Evolutionary conservation across 2,888 invertebrate species (phyloP).

Genomic region (Tachina fera): DNA sequence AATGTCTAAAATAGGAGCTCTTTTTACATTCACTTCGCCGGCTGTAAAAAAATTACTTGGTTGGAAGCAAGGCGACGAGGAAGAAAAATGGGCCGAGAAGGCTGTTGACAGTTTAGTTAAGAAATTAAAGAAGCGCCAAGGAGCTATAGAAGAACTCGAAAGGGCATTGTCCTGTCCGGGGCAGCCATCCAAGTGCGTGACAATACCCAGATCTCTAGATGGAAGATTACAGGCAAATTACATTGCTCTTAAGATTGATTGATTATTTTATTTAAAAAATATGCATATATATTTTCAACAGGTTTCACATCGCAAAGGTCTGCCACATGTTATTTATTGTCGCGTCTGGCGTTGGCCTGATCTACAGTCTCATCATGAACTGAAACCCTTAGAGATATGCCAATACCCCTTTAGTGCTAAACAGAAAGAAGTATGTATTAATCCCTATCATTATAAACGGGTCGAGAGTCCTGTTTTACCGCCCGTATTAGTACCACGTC

Average conservation of each 20-base stretch:
- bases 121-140: slow-evolving; percentile 97
- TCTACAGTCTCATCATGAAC: slow-evolving; percentile 98
- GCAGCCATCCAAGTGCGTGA: slow-evolving; percentile 98
- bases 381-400: slow-evolving; percentile 97
- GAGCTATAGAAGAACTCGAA: slow-evolving; percentile 96
- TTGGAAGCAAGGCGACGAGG: slow-evolving; percentile 99
- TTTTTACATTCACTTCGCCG: slow-evolving; percentile 98
- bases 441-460: slow-evolving; percentile 99
- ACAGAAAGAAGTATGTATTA: slow-evolving; percentile 99
- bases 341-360: slow-evolving; percentile 99
- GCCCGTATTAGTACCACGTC: slow-evolving; percentile 98
- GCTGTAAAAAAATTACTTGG: slow-evolving; percentile 97
- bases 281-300: slow-evolving; percentile 82
- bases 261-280: neutral
- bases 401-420: slow-evolving; percentile 98
- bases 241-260: neutral
- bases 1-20: slow-evolving; percentile 95
- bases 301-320: slow-evolving; percentile 98
- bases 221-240: slow-evolving; percentile 93
- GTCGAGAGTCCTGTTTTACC: slow-evolving; percentile 99
- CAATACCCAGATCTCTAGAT: slow-evolving; percentile 97
- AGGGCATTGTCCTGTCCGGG: slow-evolving; percentile 97
- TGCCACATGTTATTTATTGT: slow-evolving; percentile 99
- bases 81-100: slow-evolving; percentile 99
- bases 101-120: slow-evolving; percentile 99